Base-by-base conservation (phyloP, 2,113 vertebrate species). In the Mus pahari region DNA sequence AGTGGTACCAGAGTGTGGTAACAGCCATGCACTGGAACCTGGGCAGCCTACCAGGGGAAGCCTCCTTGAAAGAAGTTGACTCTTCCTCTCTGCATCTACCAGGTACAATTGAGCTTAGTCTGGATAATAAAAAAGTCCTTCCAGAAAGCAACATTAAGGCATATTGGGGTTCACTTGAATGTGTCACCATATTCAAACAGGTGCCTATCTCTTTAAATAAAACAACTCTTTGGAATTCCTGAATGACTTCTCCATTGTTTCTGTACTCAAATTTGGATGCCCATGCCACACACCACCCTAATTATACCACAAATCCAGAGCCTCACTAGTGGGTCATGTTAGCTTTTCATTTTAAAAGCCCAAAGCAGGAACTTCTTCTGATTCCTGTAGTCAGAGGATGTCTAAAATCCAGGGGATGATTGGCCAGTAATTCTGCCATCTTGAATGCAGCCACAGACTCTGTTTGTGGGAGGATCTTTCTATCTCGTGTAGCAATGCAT, bases 401-500 rank as follows among this genome's bases (percentile, higher is more conserved):
- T 96, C 71, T 96, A 78, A 93, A 95, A 93, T 83, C 73, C 14
- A 94, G 84, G 53, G 71, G 36, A 89, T 94, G 90, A 81, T 92
- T 89, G 74, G 60, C 60, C 13, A 93, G 31, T 92, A 95, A 96
- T 81, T 68, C 90, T 92, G 81, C 48, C 83, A 95, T 95, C 48
- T 92, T 94, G 94, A 97, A 97, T 93, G 50, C 64, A 95, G 91
- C 88, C 86, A 12, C 77, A 96, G 96, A n/a, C 68, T 94, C 94
- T 86, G 62, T 86, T 86, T 89, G 82, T 94, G 55, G 77, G 94
- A 95, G 94, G 96, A 97, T 92, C 95, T 91, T 95, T 94, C 94
- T 97, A 89, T 94, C 95, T 96, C 89, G 55, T 89, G 66, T 92
- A 86, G 73, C 96, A 97, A 97, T 89, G 92, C 84, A 96, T 97